These are phyloP conservation scores for Guaruba guarouba DNA, from an alignment of 2,113 vertebrate species.

Conservation along the genomic window DNA sequence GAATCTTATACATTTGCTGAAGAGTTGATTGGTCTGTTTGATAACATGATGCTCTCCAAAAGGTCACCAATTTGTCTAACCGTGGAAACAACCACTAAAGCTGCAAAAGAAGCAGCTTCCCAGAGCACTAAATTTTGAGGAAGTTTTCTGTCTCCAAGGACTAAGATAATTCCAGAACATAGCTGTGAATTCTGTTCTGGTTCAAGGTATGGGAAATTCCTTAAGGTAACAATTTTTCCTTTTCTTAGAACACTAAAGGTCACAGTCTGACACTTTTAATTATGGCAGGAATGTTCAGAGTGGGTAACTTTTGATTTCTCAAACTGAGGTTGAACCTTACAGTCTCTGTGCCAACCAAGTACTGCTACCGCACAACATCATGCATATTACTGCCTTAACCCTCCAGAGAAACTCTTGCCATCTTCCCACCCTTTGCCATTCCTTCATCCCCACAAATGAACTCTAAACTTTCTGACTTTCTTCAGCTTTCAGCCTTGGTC, in stretches of 20 bases:
- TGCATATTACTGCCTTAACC: not conserved
- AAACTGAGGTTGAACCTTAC: not conserved
- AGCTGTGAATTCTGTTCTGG: slow-evolving; percentile 36
- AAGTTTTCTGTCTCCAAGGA: slow-evolving; percentile 25
- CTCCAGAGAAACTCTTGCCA: not conserved
- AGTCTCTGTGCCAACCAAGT: not conserved
- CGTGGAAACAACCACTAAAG: slow-evolving; percentile 15
- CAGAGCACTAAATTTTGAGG: slow-evolving; percentile 54
- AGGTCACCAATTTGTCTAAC: slow-evolving; percentile 58
- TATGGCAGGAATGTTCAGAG: not conserved
- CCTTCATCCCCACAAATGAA: not conserved
- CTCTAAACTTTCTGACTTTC: not conserved
- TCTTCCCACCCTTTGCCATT: not conserved
- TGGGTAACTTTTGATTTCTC: not conserved
- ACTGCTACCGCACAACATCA: not conserved
- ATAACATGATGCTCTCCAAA: slow-evolving; percentile 44
- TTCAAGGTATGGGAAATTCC: slow-evolving; percentile 49
- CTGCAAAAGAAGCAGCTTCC: slow-evolving; percentile 14
- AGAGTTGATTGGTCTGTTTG: slow-evolving; percentile 47
- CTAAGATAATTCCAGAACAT: slow-evolving; percentile 38
- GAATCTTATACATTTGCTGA: slow-evolving; percentile 30
- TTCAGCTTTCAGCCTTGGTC: not conserved
- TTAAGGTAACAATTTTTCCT: slow-evolving; percentile 60
- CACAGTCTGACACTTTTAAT: slow-evolving; percentile 36
- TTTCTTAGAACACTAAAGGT: slow-evolving; percentile 43